Evolutionary conservation across 2,888 invertebrate genomes (phyloP).

Genomic region (Campoletis raptor): DNA sequence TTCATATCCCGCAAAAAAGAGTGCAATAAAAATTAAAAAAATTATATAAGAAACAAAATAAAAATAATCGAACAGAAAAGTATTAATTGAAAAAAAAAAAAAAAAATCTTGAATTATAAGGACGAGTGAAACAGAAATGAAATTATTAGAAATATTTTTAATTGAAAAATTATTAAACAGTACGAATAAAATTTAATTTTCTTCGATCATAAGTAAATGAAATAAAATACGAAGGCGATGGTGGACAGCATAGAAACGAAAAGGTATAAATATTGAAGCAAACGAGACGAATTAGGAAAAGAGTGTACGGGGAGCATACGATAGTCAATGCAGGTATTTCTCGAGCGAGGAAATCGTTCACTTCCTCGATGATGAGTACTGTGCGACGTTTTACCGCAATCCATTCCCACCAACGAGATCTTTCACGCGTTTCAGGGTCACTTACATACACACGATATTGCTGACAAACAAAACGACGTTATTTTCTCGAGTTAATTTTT

Average conservation of each 20-base stretch:
- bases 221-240: neutral
- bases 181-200: neutral
- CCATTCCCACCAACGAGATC: constrained; percentile 24
- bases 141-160: neutral
- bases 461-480: constrained; percentile 15
- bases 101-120: neutral
- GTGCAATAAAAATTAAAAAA: neutral
- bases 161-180: neutral
- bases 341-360: constrained; percentile 65
- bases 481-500: neutral
- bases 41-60: neutral
- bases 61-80: neutral
- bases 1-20: neutral
- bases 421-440: constrained; percentile 63
- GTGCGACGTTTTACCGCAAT: constrained; percentile 40
- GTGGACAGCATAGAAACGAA: constrained; percentile 54
- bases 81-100: neutral
- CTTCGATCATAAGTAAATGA: neutral
- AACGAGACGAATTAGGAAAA: constrained; percentile 53
- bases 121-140: neutral
- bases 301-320: constrained; percentile 1
- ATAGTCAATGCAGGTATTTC: constrained; percentile 44
- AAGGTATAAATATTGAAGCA: constrained; percentile 60
- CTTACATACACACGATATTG: neutral
- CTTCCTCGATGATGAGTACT: constrained; percentile 55